These are phyloP conservation scores for Chelmon rostratus DNA, from an alignment of 2,797 vertebrate species.

Conservation along the genomic window DNA sequence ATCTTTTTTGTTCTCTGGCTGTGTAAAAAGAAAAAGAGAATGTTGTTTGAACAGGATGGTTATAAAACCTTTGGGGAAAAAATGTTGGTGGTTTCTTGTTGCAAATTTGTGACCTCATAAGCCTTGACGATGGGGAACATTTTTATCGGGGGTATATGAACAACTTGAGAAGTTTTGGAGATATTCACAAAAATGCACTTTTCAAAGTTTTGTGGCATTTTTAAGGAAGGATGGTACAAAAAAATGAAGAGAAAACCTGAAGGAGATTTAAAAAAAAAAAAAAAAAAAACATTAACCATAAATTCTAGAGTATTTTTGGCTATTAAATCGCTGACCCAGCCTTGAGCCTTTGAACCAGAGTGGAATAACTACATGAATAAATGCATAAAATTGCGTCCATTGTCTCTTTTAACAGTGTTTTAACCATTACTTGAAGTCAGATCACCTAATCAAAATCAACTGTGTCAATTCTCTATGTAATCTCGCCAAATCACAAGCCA, in stretches of 20 bases:
- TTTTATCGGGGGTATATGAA: conserved; percentile 80
- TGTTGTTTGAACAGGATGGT: conserved; percentile 89
- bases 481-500: conserved; percentile 10
- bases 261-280: conserved; percentile 75
- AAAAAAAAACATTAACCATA: conserved; percentile 76
- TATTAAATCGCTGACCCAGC: conserved; percentile 87
- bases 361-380: conserved; percentile 91
- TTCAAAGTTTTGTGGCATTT: conserved; percentile 90
- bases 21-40: conserved; percentile 88
- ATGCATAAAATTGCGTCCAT: conserved; percentile 87
- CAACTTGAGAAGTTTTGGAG: conserved; percentile 81
- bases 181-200: conserved; percentile 88
- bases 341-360: conserved; percentile 88
- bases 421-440: conserved; percentile 52
- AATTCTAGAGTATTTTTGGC: conserved; percentile 88
- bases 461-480: conserved; percentile 19
- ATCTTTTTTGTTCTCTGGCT: conserved; percentile 89
- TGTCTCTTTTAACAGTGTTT: conserved; percentile 85
- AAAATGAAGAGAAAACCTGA: conserved; percentile 85
- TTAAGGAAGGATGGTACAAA: conserved; percentile 86
- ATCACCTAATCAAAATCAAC: conserved; percentile 31
- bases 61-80: conserved; percentile 89
- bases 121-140: conserved; percentile 82
- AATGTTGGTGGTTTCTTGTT: conserved; percentile 87
- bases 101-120: conserved; percentile 89